phyloP scores from a whole-genome alignment of 2,888 invertebrate genomes.

The Drosophila picticornis region DNA sequence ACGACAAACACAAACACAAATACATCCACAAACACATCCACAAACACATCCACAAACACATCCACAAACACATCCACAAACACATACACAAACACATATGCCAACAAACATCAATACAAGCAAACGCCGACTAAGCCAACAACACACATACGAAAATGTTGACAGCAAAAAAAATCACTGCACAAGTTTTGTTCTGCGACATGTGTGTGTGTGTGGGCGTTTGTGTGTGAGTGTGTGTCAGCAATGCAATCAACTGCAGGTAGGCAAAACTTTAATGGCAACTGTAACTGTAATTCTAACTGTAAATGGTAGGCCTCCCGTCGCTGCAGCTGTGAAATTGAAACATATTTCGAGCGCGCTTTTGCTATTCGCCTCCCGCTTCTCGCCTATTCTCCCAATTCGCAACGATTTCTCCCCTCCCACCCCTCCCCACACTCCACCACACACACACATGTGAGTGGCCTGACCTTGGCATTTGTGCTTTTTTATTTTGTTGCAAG shows the following conservation, averaged over 20 bases:
- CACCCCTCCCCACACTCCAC: neutral
- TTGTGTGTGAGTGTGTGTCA: conserved; percentile 23
- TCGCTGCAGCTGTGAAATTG: conserved; percentile 43
- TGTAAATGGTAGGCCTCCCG: conserved; percentile 31
- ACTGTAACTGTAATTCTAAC: conserved; percentile 44
- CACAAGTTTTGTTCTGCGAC: conserved; percentile 23
- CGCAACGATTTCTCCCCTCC: conserved; percentile 6
- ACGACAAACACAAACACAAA: conserved; percentile 15
- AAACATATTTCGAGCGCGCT: conserved; percentile 58
- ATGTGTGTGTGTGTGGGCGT: neutral
- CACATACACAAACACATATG: conserved; percentile 8
- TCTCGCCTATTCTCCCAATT: conserved; percentile 19
- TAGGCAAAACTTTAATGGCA: conserved; percentile 44
- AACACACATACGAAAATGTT: conserved; percentile 18
- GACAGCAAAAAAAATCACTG: conserved; percentile 37
- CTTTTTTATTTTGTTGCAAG: conserved; percentile 25
- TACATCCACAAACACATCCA: conserved; percentile 1
- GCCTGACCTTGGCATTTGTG: conserved; percentile 73
- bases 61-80: conserved; percentile 1
- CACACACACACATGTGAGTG: conserved; percentile 19
- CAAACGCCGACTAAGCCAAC: conserved; percentile 17
- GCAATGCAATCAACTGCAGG: conserved; percentile 46
- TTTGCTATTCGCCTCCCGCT: conserved; percentile 21
- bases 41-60: conserved; percentile 13
- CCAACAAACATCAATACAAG: neutral